These are phyloP conservation scores for Petaurus breviceps DNA, from an alignment of 2,113 vertebrate genomes.

Conservation along the genomic window DNA sequence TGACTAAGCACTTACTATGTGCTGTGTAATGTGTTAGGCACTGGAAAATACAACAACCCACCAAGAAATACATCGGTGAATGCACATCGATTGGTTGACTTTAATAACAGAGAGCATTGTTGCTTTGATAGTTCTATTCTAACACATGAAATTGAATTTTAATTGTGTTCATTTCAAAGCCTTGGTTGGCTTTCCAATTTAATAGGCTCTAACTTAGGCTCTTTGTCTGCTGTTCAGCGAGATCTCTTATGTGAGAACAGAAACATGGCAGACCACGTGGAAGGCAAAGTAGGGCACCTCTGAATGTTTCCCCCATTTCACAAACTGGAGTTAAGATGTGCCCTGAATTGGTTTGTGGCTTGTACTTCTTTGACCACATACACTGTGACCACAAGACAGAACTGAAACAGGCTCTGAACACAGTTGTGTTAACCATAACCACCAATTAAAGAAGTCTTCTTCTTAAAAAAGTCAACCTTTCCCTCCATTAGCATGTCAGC, in stretches of 20 bases:
- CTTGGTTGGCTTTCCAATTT: background rate
- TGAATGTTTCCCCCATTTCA: conserved; percentile 51
- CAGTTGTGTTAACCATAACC: background rate
- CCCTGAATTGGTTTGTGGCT: conserved; percentile 53
- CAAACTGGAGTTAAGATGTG: conserved; percentile 27
- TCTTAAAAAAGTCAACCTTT: conserved; percentile 9
- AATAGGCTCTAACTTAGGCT: background rate
- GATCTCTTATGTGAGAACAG: conserved; percentile 47
- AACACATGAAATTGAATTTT: conserved; percentile 3
- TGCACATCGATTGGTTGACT: background rate
- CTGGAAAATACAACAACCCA: no score
- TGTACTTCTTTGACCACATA: background rate
- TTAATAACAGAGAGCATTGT: background rate
- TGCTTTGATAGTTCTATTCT: background rate
- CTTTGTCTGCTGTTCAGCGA: background rate
- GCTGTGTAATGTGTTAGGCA: background rate
- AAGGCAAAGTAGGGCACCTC: conserved; percentile 78
- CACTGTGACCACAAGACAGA: conserved; percentile 54
- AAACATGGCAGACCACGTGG: background rate
- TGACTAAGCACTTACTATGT: background rate
- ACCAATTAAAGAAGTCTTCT: conserved; percentile 53
- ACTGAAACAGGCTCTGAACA: conserved; percentile 21
- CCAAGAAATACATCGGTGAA: background rate
- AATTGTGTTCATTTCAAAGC: conserved; percentile 2
- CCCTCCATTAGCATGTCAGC: conserved; percentile 33